Conservation (phyloP, 2,888 invertebrate species). For the Drosophila nr. perissopoda region DNA sequence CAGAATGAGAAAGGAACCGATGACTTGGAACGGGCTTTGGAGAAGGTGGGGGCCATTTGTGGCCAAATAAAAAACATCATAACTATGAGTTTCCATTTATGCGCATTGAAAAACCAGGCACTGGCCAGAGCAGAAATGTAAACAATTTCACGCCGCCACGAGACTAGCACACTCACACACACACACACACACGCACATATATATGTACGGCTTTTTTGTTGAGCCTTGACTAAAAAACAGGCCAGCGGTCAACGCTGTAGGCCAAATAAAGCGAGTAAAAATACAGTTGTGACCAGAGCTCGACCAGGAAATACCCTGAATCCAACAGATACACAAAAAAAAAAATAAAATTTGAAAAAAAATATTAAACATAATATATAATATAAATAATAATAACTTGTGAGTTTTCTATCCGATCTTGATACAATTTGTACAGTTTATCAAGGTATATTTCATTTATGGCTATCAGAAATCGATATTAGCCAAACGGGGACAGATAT, state of each 20-base stretch:
- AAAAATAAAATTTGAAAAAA: too few relatives aligned
- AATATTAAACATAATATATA: too few relatives aligned
- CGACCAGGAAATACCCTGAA: constrained; percentile 22
- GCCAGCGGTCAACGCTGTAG: constrained; percentile 60
- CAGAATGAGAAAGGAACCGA: background rate
- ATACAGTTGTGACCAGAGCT: background rate
- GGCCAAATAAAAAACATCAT: constrained; percentile 69
- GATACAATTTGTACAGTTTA: background rate
- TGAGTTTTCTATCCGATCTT: background rate
- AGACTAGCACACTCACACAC: constrained; percentile 19
- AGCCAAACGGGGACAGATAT: background rate
- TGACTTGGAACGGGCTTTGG: background rate
- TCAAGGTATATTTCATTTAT: too few relatives aligned
- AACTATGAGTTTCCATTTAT: constrained; percentile 61
- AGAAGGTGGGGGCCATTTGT: constrained; percentile 43
- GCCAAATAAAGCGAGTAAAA: constrained; percentile 23
- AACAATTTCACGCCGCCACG: constrained; percentile 68
- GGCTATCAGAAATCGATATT: too few relatives aligned
- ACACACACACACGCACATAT: constrained; percentile 4
- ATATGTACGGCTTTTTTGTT: constrained; percentile 68
- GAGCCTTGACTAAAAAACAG: constrained; percentile 71
- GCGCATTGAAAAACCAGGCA: constrained; percentile 56
- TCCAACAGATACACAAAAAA: background rate
- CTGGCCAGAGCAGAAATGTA: constrained; percentile 68
- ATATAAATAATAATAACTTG: background rate